Conservation (phyloP, 2,888 invertebrate species). For the Oligia fasciuncula region DNA sequence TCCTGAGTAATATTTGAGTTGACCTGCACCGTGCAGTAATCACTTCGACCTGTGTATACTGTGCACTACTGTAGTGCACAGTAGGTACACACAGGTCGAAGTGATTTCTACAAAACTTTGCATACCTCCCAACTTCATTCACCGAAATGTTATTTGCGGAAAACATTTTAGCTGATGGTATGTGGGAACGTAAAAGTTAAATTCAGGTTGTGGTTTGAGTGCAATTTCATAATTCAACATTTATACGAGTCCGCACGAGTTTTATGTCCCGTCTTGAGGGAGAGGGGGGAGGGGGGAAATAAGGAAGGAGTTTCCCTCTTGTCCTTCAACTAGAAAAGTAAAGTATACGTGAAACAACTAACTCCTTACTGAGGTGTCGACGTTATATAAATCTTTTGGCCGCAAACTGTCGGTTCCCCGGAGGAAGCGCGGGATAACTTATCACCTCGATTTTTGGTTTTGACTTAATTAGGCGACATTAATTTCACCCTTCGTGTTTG, state of each 20-base stretch:
- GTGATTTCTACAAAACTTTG: slow-evolving; percentile 34
- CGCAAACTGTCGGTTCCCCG: slow-evolving; percentile 21
- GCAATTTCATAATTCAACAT: slow-evolving; percentile 48
- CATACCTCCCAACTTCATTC: slow-evolving; percentile 17
- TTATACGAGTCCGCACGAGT: slow-evolving; percentile 28
- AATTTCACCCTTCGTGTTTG: slow-evolving; percentile 24
- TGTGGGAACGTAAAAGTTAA: slow-evolving; percentile 43
- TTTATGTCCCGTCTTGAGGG: slow-evolving; percentile 43
- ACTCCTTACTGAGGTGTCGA: slow-evolving; percentile 23
- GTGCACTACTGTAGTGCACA: neutral
- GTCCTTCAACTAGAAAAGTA: slow-evolving; percentile 24
- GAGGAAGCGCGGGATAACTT: slow-evolving; percentile 20
- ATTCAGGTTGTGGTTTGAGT: slow-evolving; percentile 36
- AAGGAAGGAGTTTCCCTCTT: slow-evolving; percentile 3
- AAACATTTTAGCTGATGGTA: slow-evolving; percentile 47
- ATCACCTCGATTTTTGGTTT: slow-evolving; percentile 42
- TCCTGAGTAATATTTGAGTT: slow-evolving; percentile 11
- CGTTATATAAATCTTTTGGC: slow-evolving; percentile 53
- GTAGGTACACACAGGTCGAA: neutral
- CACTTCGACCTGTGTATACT: too few relatives aligned
- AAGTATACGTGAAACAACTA: slow-evolving; percentile 22
- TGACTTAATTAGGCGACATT: slow-evolving; percentile 42
- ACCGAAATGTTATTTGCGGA: slow-evolving; percentile 34
- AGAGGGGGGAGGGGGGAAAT: neutral
- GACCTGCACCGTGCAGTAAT: slow-evolving; percentile 7